Percentiles rank a stretch among this genome's conserved stretches.
Evolutionary conservation across 1,140 invertebrate species (phyloP).

Genomic region (Homalodisca vitripennis): DNA sequence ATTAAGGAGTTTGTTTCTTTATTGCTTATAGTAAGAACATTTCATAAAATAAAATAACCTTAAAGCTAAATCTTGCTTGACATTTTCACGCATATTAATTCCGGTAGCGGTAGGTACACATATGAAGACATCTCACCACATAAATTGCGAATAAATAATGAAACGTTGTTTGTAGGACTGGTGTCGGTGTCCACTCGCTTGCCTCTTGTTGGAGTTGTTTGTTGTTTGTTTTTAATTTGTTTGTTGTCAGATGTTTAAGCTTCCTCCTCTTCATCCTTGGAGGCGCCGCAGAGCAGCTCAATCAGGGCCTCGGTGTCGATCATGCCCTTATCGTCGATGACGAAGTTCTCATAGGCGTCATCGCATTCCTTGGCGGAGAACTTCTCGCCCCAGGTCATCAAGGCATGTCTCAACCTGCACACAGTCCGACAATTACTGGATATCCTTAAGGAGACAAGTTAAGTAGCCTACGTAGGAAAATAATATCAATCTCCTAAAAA

Average conservation of each 20-base stretch:
- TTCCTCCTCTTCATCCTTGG: constrained; percentile 41
- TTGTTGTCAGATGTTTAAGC: constrained; percentile 19
- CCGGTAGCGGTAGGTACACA: constrained; percentile 18
- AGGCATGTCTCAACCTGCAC: constrained; percentile 83
- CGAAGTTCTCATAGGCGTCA: constrained; percentile 92
- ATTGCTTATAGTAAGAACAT: constrained; percentile 20
- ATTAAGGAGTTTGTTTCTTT: constrained; percentile 19
- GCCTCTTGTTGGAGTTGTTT: constrained; percentile 24
- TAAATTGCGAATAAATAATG: constrained; percentile 4
- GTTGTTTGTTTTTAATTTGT: background rate
- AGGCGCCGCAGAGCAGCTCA: constrained; percentile 41
- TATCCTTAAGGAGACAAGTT: background rate
- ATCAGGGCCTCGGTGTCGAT: constrained; percentile 85
- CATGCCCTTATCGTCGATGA: constrained; percentile 86
- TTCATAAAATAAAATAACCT: background rate
- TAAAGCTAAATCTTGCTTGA: constrained; percentile 21
- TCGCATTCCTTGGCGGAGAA: constrained; percentile 91
- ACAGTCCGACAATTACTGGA: constrained; percentile 29
- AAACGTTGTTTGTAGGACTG: background rate
- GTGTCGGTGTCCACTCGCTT: background rate
- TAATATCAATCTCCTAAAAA: no score
- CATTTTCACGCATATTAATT: constrained; percentile 25
- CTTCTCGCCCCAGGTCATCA: constrained; percentile 97
- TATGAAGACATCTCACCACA: constrained; percentile 23
- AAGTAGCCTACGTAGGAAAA: background rate